Conservation (phyloP, 2,888 invertebrate genomes). For the Dexiosoma caninum region DNA sequence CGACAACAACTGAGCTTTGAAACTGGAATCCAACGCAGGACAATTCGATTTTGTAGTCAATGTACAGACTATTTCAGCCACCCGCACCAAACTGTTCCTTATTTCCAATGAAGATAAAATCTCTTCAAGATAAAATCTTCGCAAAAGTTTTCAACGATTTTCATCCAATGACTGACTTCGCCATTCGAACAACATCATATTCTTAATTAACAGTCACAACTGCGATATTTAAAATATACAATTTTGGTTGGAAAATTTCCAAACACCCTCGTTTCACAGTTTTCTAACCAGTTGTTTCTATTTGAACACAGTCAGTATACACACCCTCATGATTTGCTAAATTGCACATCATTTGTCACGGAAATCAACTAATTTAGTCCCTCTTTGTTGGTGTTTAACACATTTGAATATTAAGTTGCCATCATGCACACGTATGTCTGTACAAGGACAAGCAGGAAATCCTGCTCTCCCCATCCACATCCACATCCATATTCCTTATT, state of each 20-base stretch:
- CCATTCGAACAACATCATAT: no score
- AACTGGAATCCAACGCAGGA: no score
- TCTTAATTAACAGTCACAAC: no score
- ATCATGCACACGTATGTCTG: background rate
- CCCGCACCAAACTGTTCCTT: no score
- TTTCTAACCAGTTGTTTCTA: background rate
- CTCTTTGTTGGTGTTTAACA: conserved; percentile 9
- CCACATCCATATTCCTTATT: background rate
- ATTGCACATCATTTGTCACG: conserved; percentile 54
- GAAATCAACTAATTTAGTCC: conserved; percentile 37
- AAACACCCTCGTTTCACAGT: background rate
- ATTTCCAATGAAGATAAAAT: no score
- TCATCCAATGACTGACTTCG: no score
- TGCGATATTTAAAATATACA: no score
- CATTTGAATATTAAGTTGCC: conserved; percentile 22
- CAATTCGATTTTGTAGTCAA: no score
- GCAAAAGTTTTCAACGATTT: no score
- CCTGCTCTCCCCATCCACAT: background rate
- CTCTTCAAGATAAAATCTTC: no score
- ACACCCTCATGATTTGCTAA: conserved; percentile 45
- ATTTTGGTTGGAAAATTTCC: background rate
- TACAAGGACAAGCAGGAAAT: background rate
- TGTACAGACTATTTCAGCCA: no score
- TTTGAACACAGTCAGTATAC: background rate
- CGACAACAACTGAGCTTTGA: no score